Percentiles rank a stretch among this genome's conserved stretches.
Conservation (phyloP, 2,888 invertebrate genomes). For the Merodon equestris region DNA sequence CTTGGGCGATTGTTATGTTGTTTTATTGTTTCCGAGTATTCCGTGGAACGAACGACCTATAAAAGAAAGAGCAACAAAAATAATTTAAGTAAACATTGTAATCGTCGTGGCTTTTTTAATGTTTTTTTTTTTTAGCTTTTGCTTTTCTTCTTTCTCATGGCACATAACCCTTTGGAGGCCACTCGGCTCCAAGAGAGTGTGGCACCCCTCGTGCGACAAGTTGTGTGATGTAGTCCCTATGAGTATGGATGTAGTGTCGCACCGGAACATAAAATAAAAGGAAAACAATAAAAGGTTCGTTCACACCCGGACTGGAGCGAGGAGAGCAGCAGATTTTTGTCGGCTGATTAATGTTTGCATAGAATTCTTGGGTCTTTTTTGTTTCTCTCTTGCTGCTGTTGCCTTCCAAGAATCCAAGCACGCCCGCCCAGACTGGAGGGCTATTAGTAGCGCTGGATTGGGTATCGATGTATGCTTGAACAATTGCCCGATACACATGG, state of each 20-base stretch:
- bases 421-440: constrained; percentile 28
- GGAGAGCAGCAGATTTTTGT: constrained; percentile 37
- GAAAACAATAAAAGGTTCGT: constrained; percentile 63
- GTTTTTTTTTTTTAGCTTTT: constrained; percentile 26
- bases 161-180: constrained; percentile 27
- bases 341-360: constrained; percentile 64
- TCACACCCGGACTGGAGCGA: constrained; percentile 37
- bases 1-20: constrained; percentile 36
- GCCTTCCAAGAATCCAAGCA: constrained; percentile 32
- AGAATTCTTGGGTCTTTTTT: constrained; percentile 42
- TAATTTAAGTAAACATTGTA: constrained; percentile 48
- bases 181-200: constrained; percentile 11
- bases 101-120: constrained; percentile 45
- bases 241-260: constrained; percentile 23
- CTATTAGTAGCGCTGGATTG: constrained; percentile 46
- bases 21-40: constrained; percentile 13
- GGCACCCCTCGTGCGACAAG: constrained; percentile 28
- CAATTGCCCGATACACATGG: background rate
- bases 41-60: constrained; percentile 25
- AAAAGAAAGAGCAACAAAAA: constrained; percentile 45
- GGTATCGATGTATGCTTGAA: background rate
- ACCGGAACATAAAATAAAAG: constrained; percentile 36
- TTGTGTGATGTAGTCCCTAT: constrained; percentile 7
- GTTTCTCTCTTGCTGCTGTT: too few relatives aligned
- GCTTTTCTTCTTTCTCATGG: constrained; percentile 24